Percentiles rank a stretch among this genome's conserved stretches.
These are phyloP conservation scores for Dendrolimus pini DNA, from an alignment of 2,888 invertebrate species.

Conservation along the genomic window DNA sequence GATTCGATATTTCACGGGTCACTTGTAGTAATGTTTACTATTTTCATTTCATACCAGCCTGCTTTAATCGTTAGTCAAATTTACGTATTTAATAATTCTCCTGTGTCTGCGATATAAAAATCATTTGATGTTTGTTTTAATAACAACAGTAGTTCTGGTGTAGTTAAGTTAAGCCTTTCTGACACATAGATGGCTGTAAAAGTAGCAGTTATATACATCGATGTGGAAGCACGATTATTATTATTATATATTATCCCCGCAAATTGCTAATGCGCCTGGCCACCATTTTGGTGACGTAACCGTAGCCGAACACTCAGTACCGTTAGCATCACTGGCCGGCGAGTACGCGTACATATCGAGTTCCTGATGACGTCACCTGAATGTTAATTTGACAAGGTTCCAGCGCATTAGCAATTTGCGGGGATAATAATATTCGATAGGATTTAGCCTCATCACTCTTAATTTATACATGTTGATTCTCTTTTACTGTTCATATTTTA, in stretches of 20 bases:
- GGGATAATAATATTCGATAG: conserved; percentile 23
- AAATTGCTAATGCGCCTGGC: no score
- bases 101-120: conserved; percentile 28
- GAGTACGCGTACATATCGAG: no score
- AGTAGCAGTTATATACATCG: conserved; percentile 44
- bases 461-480: no score
- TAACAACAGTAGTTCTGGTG: conserved; percentile 37
- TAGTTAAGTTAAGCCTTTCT: conserved; percentile 50
- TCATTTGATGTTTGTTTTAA: conserved; percentile 20
- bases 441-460: conserved; percentile 12
- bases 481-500: no score
- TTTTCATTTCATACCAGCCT: conserved; percentile 3
- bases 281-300: no score
- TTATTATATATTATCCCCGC: not conserved
- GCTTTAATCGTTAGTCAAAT: not conserved
- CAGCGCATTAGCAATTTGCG: no score
- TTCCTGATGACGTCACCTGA: no score
- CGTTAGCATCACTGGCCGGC: no score
- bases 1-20: not conserved
- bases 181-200: conserved; percentile 50
- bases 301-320: no score
- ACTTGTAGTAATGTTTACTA: not conserved
- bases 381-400: no score
- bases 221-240: conserved; percentile 58
- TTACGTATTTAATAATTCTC: not conserved